phyloP scores from a whole-genome alignment of 2,888 invertebrate genomes.

The Pandemis cinnamomeana region DNA sequence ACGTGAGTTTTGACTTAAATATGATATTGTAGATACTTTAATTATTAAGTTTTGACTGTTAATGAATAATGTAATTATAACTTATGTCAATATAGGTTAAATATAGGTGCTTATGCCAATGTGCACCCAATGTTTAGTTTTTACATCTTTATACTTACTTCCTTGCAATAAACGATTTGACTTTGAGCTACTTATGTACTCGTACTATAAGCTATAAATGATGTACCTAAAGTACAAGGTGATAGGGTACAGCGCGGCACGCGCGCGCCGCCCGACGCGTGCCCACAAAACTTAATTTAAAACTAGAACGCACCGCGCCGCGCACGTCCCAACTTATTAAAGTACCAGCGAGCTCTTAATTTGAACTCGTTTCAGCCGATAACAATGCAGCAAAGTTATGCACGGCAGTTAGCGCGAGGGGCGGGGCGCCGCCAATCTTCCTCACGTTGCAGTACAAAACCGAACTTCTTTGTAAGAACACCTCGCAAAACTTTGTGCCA shows the following conservation, averaged over 20 bases:
- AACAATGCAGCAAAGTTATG: slow-evolving; percentile 78
- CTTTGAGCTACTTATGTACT: no score
- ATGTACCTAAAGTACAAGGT: not conserved
- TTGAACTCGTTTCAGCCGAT: slow-evolving; percentile 70
- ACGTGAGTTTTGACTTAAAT: no score
- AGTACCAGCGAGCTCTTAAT: slow-evolving; percentile 66
- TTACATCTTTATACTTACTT: no score
- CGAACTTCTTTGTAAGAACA: slow-evolving; percentile 82
- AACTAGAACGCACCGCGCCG: slow-evolving; percentile 58
- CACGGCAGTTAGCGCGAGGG: slow-evolving; percentile 55
- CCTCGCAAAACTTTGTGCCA: slow-evolving; percentile 80
- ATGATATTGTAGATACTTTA: no score
- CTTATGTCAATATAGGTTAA: no score
- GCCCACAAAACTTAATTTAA: slow-evolving; percentile 50
- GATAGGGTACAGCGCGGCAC: not conserved
- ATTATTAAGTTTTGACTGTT: no score
- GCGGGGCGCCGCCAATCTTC: slow-evolving; percentile 73
- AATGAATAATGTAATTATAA: no score
- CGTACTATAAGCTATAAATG: not conserved
- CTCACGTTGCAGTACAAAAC: slow-evolving; percentile 77
- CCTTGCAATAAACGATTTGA: no score
- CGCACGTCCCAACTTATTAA: slow-evolving; percentile 65
- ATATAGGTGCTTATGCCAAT: no score
- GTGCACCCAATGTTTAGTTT: no score
- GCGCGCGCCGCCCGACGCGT: slow-evolving; percentile 9